These are phyloP conservation scores for Reticulitermes lucifugus DNA, from an alignment of 2,888 invertebrate species.

Conservation along the genomic window DNA sequence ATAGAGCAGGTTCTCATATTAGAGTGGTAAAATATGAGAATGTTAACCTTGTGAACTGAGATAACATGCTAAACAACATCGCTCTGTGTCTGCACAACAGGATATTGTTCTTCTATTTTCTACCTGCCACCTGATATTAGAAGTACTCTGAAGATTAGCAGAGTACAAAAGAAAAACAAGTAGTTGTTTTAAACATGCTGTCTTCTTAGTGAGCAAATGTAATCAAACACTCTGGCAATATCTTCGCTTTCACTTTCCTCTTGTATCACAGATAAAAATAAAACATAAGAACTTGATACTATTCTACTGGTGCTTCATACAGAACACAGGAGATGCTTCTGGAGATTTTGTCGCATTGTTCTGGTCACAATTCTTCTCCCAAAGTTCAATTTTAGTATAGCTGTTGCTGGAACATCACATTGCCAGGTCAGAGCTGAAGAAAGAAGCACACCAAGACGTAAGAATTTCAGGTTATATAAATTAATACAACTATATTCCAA, in stretches of 20 bases:
- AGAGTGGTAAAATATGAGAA: too few species aligned
- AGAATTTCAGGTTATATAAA: too few species aligned
- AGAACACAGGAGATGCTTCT: neutral
- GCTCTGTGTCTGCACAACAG: neutral
- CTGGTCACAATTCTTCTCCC: constrained; percentile 15
- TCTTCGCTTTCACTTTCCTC: constrained; percentile 1
- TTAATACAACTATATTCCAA: too few species aligned
- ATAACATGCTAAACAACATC: too few species aligned
- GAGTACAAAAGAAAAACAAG: neutral
- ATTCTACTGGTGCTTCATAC: constrained; percentile 12
- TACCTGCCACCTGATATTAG: neutral
- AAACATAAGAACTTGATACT: neutral
- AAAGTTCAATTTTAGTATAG: neutral
- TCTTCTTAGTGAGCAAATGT: neutral
- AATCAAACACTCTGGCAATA: neutral
- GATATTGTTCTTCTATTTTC: neutral
- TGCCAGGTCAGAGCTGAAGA: constrained; percentile 1
- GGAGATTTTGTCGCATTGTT: neutral
- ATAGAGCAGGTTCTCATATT: too few species aligned
- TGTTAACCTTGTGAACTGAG: too few species aligned
- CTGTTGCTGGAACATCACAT: neutral
- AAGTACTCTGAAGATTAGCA: neutral
- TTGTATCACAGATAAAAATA: constrained; percentile 28
- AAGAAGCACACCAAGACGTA: neutral
- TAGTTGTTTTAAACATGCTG: neutral